Base-by-base conservation (phyloP, 2,113 vertebrate genomes). In the Laticauda laticaudata region DNA sequence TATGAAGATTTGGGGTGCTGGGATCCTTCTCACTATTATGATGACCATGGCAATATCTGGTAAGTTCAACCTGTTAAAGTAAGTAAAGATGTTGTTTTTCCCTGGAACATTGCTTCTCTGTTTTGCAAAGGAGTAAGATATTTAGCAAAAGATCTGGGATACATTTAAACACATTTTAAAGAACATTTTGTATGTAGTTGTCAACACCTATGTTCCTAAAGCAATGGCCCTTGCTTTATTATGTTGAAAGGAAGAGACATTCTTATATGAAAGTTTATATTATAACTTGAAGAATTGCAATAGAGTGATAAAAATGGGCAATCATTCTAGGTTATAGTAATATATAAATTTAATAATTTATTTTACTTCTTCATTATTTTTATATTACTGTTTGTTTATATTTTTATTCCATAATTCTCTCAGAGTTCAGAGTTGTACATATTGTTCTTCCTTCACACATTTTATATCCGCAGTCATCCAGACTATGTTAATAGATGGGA, bases 41-140 rank as follows among this genome's bases (percentile, higher is more conserved):
- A 88, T 59, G 92, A 18, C 10, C 88, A 90, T 0, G 26, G 87
- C 64, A 92, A 88, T 91, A 75, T 20, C 2, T 64, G 97, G 98
- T 98, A 95, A 98, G 98, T 97, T 3, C 69, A 55, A 92, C 9
- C 48, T 55, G 26, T 89, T 55, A 91, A 91, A 92, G 91, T 59
- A 56, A 39, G 18, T 81, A 81, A 39, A 81, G 55, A 39, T 10
- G 57, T 0, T 51, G 90, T 93, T 3, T 92, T 92, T 54, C 26
- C 7, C 61, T 48, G 0, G 26, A 91, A 94, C 12, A 64, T 39
- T 43, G 56, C 2, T 21, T 87, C 10, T 26, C 26, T 48, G 11
- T 43, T 57, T 94, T 64, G 26, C 21, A 93, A 81, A 90, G 92
- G 86, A 85, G 3, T 39, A 26, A 34, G 69, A 91, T 48, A 45